phyloP scores from a whole-genome alignment of 1,140 invertebrate species.

The Temnothorax longispinosus region DNA sequence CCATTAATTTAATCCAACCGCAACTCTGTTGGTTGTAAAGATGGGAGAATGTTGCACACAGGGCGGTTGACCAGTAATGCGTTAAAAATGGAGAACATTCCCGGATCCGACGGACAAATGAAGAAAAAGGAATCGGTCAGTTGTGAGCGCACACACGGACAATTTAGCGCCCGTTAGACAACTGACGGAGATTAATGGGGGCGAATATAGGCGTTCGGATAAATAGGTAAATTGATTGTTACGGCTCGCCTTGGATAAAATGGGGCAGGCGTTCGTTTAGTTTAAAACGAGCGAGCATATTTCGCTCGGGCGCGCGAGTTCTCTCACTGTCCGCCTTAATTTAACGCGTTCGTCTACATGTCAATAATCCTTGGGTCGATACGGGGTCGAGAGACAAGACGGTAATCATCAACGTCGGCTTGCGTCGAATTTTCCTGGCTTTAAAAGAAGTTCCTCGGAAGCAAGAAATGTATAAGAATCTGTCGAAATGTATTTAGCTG shows the following conservation, averaged over 20 bases:
- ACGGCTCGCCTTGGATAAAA: conserved; percentile 39
- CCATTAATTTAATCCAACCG: background rate
- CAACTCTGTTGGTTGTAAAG: background rate
- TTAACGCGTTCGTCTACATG: background rate
- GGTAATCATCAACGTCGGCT: background rate
- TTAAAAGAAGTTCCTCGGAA: background rate
- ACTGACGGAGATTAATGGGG: conserved; percentile 53
- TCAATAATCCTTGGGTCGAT: background rate
- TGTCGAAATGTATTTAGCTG: background rate
- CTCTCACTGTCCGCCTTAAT: background rate
- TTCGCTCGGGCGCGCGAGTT: background rate
- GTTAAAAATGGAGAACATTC: background rate
- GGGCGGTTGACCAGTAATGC: background rate
- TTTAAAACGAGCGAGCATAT: conserved; percentile 1
- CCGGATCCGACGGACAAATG: background rate
- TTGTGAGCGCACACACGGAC: background rate
- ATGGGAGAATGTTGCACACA: background rate
- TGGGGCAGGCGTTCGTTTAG: background rate
- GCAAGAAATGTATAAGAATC: background rate
- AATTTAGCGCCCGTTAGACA: conserved; percentile 39
- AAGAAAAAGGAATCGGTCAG: conserved; percentile 30
- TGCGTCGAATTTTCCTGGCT: background rate
- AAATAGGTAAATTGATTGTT: conserved; percentile 56
- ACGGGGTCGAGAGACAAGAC: background rate
- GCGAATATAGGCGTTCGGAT: conserved; percentile 29